Base-by-base conservation (phyloP, 2,888 invertebrate genomes). In the Trypoxylon attenuatum region DNA sequence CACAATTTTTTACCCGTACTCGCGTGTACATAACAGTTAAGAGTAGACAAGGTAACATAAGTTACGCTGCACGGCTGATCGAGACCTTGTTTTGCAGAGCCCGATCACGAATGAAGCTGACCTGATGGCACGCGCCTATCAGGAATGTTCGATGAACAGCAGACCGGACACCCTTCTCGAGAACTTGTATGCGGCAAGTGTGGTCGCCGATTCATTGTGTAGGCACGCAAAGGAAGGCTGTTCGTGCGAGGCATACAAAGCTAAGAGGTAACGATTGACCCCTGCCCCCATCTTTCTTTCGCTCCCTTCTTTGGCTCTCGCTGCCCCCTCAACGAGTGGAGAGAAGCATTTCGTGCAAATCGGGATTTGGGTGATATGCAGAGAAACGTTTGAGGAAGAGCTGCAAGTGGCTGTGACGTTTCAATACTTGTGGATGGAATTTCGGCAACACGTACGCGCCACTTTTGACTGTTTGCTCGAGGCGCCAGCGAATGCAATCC, bases 351-450 rank as follows among this genome's bases (percentile, higher is more conserved):
- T 51, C 49, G 58, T 54, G 18, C 6, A 15, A 10, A 33, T n/a
- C n/a, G n/a, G n/a, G n/a, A n/a, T n/a, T n/a, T n/a, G n/a, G n/a
- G n/a, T n/a, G n/a, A n/a, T 55, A 33, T 38, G 4, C 50, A 84
- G 83, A 70, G 78, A 82, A 49, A 58, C 79, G 18, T 77, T 82
- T 38, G 77, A 75, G 39, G 82, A 82, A 23, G 88, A 89, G 73
- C 82, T 88, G 55, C 82, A 85, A 42, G 88, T 88, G 69, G 87
- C 87, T 6, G 82, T 85, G 52, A 87, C 87, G 53, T 81, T 89
- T 59, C 88, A 88, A 69, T 84, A 87, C 60, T 81, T 87, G 47
- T 90, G 89, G 89, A 83, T 84, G 33, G 88, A 89, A 63, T 79
- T 90, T 33, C 82, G 88, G 21, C 87, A 88, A 53, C 85, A 88